Base-by-base conservation (phyloP, 1,140 invertebrate genomes). In the Choristoneura fumiferana region DNA sequence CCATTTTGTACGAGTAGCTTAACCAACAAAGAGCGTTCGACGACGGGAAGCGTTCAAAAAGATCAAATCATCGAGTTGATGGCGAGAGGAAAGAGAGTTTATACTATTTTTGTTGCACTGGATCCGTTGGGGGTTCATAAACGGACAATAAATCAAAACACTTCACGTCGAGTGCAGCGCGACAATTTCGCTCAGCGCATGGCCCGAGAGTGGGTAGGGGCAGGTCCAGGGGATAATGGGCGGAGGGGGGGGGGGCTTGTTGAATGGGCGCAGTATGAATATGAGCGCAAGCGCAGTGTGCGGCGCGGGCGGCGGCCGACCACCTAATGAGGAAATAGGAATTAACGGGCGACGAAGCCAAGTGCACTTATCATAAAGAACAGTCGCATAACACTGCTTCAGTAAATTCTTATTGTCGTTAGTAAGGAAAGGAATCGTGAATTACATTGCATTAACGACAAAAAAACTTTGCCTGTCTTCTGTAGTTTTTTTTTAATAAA, bases 141-240 rank as follows among this genome's bases (percentile, higher is more conserved):
- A 84, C 78, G 81, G 71, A 70, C 78, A 79, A 84, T 86, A 86
- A 87, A 87, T 86, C 84, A 84, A 76, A 84, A 86, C 80, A 84
- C 73, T 71, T 66, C 43, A 59, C 71, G 71, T 64, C 73, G 75
- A 80, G 78, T 79, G 76, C 76, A 79, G 71, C 68, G 71, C 66
- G 67, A 71, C 77, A 79, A 84, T 81, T 83, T 82, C 63, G 76
- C 76, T 71, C 33, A 61, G 55, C 71, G 73, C 71, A 76, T 70
- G 71, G 63, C 58, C 63, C 53, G 65, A 63, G 63, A 58, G 38
- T 66, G 56, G 65, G 57, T 63, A 59, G 58, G 62, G 56, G 60
- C 63, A 57, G 58, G 33, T 34, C 52, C 33, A 15, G 57, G 67
- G 62, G 65, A 57, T 68, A 62, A 66, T 62, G 63, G 67, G 52